A percentile compares a stretch with the other conserved stretches of the same genome.
These are phyloP conservation scores for Lepidothrix coronata DNA, from an alignment of 2,113 vertebrate species.

Conservation along the genomic window DNA sequence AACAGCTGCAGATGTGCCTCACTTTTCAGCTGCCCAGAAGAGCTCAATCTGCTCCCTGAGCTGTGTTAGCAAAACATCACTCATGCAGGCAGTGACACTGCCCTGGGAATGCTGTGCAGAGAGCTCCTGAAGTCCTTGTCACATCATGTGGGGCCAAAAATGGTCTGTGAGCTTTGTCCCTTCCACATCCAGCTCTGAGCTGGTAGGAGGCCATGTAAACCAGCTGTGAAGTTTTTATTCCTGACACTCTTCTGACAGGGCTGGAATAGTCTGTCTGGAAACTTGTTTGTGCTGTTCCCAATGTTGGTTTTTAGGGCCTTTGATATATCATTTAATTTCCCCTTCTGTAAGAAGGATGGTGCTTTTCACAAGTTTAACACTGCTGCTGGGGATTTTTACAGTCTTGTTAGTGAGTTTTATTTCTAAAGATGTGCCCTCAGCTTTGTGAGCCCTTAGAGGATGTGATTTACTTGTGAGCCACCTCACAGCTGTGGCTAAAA, in stretches of 20 bases:
- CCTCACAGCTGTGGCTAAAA: neutral
- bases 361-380: neutral
- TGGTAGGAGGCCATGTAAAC: neutral
- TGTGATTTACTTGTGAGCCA: neutral
- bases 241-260: neutral
- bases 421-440: neutral
- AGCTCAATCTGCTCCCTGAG: neutral
- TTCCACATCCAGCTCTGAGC: neutral
- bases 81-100: neutral
- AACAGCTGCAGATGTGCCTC: neutral
- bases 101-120: neutral
- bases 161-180: neutral
- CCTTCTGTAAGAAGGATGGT: neutral
- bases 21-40: neutral
- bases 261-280: neutral
- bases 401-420: conserved; percentile 33
- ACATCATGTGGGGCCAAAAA: neutral
- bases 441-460: neutral
- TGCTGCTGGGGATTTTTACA: conserved; percentile 20
- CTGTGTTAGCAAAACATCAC: neutral
- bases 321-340: conserved; percentile 6
- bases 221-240: neutral
- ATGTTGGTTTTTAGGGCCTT: neutral
- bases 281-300: neutral
- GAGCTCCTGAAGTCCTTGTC: neutral